phyloP scores from a whole-genome alignment of 2,888 invertebrate species.

The Sympetrum striolatum region DNA sequence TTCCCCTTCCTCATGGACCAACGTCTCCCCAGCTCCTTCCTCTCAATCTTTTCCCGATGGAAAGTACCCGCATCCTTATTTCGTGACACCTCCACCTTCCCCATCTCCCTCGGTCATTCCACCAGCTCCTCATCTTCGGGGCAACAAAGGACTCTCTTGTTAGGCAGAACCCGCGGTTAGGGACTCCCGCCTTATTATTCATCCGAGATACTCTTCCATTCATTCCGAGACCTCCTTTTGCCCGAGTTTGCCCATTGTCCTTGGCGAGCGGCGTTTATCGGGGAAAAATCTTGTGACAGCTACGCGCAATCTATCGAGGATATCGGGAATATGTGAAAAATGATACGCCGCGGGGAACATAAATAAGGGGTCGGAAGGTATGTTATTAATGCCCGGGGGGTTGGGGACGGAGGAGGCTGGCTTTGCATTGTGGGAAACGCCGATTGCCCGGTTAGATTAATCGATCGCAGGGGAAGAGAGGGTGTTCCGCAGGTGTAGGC shows the following conservation, averaged over 20 bases:
- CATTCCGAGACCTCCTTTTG: slow-evolving; percentile 17
- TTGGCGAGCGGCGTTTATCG: slow-evolving; percentile 31
- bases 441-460: slow-evolving; percentile 12
- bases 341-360: slow-evolving; percentile 10
- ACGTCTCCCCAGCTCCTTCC: not conserved
- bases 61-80: not conserved
- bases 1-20: not conserved
- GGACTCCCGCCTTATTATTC: slow-evolving; percentile 23
- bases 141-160: not conserved
- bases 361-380: slow-evolving; percentile 18
- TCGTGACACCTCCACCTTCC: not conserved
- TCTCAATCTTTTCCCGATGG: not conserved
- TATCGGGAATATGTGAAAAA: slow-evolving; percentile 43
- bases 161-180: slow-evolving; percentile 11
- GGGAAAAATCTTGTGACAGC: slow-evolving; percentile 31
- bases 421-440: slow-evolving; percentile 29
- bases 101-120: not conserved
- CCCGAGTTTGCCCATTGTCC: slow-evolving; percentile 35
- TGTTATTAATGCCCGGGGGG: slow-evolving; percentile 4
- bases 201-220: slow-evolving; percentile 1
- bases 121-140: not conserved
- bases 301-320: slow-evolving; percentile 35
- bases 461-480: not conserved
- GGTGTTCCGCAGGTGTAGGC: slow-evolving; percentile 1
- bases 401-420: not conserved